Evolutionary conservation across 2,797 vertebrate species (phyloP).

Genomic region (Dipus sagitta): DNA sequence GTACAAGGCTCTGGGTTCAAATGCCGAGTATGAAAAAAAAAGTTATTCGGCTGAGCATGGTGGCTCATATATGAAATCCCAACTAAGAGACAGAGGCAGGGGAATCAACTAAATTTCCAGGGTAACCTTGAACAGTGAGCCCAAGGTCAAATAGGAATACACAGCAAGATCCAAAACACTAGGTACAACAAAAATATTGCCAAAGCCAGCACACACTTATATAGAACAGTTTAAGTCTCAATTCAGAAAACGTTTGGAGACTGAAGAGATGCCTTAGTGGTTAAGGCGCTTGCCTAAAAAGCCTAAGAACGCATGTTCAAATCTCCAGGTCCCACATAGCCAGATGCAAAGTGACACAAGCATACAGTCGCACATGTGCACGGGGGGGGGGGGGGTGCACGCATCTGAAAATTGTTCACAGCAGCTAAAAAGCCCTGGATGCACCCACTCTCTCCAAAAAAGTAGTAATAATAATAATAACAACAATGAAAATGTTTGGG

Average conservation of each 20-base stretch:
- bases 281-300: too few relatives aligned
- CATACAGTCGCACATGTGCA: too few relatives aligned
- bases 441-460: too few relatives aligned
- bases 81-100: not conserved
- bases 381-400: too few relatives aligned
- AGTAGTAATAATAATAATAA: too few relatives aligned
- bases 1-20: not conserved
- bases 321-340: too few relatives aligned
- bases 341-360: too few relatives aligned
- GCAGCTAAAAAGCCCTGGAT: too few relatives aligned
- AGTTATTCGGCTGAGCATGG: not conserved
- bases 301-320: too few relatives aligned
- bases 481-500: too few relatives aligned
- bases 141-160: not conserved
- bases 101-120: not conserved
- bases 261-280: too few relatives aligned
- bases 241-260: not conserved
- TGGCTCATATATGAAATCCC: not conserved
- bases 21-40: not conserved
- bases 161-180: conserved; percentile 9
- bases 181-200: conserved; percentile 46
- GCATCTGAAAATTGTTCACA: too few relatives aligned
- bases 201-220: not conserved
- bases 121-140: not conserved
- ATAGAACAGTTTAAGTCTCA: not conserved